Base-by-base conservation (phyloP, 2,888 invertebrate genomes). In the Penaeus monodon region DNA sequence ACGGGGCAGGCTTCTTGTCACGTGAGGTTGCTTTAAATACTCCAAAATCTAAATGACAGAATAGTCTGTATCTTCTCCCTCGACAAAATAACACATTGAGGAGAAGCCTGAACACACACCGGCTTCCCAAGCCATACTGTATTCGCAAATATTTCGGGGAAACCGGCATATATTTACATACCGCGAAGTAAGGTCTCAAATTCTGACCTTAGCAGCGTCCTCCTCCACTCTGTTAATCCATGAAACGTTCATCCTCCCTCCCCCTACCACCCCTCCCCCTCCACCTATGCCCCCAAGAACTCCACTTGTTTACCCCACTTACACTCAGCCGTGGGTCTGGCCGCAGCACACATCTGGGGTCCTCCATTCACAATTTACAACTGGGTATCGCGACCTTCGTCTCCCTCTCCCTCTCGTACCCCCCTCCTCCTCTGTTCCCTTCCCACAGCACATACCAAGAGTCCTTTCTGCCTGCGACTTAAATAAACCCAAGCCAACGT, bases 271-370 rank as follows among this genome's bases (percentile, higher is more conserved):
- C 68, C 17, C 29, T 2, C 68, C 38, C 44, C 78, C 63, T 78
- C 64, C 64, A 64, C 64, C 64, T 49, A 78, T 78, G 27, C 78
- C 78, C 78, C 57, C 63, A 63, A 78, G 57, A 57, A 78, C 57
- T 78, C 27, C 78, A 57, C 17, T 17, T 57, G 57, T 57, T 57
- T 57, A 57, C 57, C 57, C 14, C 57, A 57, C 57, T 57, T 57
- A 57, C 57, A 57, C 57, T 57, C 57, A 4, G 57, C 57, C 57
- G 57, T 57, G 57, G 57, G 57, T 57, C 57, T 57, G 57, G 57
- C 57, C 57, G 17, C 57, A 17, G 57, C 57, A 57, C 57, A 57
- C 57, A 57, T 57, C 57, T 57, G 57, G 57, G 57, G 57, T 57
- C 57, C 57, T 57, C 57, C 57, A 57, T 57, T 57, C 57, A 57